Base-by-base conservation (phyloP, 2,797 vertebrate species). In the Megalops cyprinoides region DNA sequence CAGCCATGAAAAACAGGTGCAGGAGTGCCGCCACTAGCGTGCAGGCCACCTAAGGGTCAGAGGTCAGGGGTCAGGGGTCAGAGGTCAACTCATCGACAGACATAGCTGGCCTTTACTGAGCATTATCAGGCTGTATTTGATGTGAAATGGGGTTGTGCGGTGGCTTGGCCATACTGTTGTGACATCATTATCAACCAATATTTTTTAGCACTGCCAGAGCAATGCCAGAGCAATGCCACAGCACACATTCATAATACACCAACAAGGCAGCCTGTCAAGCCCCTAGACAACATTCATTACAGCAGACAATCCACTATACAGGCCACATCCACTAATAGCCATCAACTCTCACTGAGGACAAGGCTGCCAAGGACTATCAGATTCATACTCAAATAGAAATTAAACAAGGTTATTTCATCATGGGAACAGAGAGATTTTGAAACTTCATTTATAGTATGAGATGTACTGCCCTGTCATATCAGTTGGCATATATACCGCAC, bases 1-100 rank as follows among this genome's bases (percentile, higher is more conserved):
- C 93, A 12, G 95, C 94, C 94, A 95, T 94, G 90, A 96, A 95
- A 91, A 95, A 95, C 80, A 96, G 92, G 85, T 96, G 94, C 34
- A 96, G 93, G 69, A 96, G 89, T 0, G 94, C 94, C 0, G 94
- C 94, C 75, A 96, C 94, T 12, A 94, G 90, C 4, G 92, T 95
- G 73, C 95, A 96, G 0, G 94, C 94, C 89, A 95, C 92, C 94
- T 95, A 71, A 37, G 23, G 44, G 46, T 9, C 37, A 31, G 44
- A 34, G 69, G 42, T 39, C 34, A 58, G 37, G 75, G 46, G 55
- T 80, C 25, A 53, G 12, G 10, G 46, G 48, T 75, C 74, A 75
- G 18, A 53, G 2, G n/a, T 75, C 25, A 75, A 75, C 20, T 31
- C 3, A 34, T 4, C 31, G 44, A 53, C 48, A 42, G 23, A 39